A percentile compares a stretch with the other conserved stretches of the same genome.
phyloP scores from a whole-genome alignment of 1,140 invertebrate genomes.

The Drosophila cardini region DNA sequence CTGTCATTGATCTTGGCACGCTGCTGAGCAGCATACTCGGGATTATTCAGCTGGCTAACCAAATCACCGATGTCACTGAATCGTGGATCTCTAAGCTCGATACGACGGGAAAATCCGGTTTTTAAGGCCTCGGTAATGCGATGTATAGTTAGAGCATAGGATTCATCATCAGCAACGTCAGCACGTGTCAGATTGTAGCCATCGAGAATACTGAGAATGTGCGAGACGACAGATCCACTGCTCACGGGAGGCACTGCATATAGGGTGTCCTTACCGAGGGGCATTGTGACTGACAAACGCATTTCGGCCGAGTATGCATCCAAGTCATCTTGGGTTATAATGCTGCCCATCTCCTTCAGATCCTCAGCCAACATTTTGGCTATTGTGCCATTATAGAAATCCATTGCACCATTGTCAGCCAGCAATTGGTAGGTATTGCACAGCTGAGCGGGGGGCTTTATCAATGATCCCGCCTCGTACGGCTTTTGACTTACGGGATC shows the following conservation, averaged over 20 bases:
- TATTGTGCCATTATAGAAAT: slow-evolving; percentile 91
- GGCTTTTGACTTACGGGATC: not conserved
- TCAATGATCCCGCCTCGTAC: not conserved
- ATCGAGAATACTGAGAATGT: not conserved
- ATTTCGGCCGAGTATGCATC: slow-evolving; percentile 52
- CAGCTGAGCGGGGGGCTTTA: slow-evolving; percentile 86
- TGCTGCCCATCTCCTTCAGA: slow-evolving; percentile 88
- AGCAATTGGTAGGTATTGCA: slow-evolving; percentile 90
- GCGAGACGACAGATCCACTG: not conserved
- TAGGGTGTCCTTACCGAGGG: not conserved
- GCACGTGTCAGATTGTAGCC: not conserved
- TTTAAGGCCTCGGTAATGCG: slow-evolving; percentile 5
- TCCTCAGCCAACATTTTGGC: slow-evolving; percentile 89
- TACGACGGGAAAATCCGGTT: not conserved
- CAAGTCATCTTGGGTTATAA: slow-evolving; percentile 91
- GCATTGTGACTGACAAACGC: not conserved
- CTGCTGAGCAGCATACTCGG: slow-evolving; percentile 1
- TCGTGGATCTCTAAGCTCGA: not conserved
- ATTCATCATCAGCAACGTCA: not conserved
- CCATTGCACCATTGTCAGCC: slow-evolving; percentile 88
- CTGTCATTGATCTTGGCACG: slow-evolving; percentile 1
- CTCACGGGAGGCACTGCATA: slow-evolving; percentile 3
- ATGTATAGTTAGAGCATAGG: not conserved
- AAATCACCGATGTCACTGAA: not conserved
- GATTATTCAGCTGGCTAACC: not conserved